Evolutionary conservation across 2,888 invertebrate genomes (phyloP).

Genomic region (Steinernema scapterisci): DNA sequence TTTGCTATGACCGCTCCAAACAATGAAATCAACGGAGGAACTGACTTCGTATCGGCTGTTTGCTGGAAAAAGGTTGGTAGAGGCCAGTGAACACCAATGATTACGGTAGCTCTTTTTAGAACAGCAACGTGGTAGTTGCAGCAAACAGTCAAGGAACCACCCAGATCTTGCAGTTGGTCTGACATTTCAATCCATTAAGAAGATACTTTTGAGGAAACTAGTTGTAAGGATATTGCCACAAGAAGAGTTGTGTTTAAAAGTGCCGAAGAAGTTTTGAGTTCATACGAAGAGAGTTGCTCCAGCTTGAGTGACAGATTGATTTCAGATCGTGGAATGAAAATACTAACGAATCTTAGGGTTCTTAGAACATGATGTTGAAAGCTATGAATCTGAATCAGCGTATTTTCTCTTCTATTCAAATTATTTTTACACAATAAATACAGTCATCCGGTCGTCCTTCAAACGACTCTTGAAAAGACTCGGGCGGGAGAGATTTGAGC

Average conservation of each 20-base stretch:
- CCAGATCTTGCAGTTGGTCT: conserved; percentile 72
- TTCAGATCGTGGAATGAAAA: no score
- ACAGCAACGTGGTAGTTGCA: conserved; percentile 83
- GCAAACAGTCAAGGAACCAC: conserved; percentile 93
- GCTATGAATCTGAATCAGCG: neutral
- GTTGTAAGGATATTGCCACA: no score
- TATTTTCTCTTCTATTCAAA: conserved; percentile 1
- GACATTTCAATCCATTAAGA: neutral
- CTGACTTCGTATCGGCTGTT: conserved; percentile 92
- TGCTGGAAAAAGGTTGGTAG: conserved; percentile 78
- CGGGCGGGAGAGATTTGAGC: conserved; percentile 20
- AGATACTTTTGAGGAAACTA: no score
- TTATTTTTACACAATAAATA: conserved; percentile 25
- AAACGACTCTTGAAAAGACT: conserved; percentile 25
- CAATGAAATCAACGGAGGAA: conserved; percentile 64
- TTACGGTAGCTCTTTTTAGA: conserved; percentile 68
- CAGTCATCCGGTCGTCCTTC: conserved; percentile 13
- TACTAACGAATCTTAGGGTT: no score
- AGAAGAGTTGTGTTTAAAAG: no score
- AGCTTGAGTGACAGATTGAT: no score
- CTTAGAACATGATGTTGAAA: no score
- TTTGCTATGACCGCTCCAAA: conserved; percentile 41
- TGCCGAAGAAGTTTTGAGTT: no score
- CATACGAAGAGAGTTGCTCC: no score
- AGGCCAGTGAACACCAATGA: neutral